These are phyloP conservation scores for Furcifer pardalis DNA, from an alignment of 2,797 vertebrate species.

Conservation along the genomic window DNA sequence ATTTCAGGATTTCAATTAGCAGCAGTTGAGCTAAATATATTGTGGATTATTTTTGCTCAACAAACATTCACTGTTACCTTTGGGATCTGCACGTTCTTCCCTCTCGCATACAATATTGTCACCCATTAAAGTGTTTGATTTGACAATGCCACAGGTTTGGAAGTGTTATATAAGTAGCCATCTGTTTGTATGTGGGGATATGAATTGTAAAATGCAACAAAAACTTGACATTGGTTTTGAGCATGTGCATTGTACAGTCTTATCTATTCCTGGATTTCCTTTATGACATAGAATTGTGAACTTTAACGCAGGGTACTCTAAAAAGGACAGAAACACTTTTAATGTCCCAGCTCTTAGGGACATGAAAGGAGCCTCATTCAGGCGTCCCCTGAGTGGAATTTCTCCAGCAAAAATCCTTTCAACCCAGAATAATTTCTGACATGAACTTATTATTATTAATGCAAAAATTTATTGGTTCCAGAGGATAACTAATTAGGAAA, in stretches of 20 bases:
- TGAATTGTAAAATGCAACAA: too few species aligned
- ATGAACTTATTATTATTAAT: too few species aligned
- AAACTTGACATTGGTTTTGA: too few species aligned
- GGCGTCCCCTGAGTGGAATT: too few species aligned
- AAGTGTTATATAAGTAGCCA: neutral
- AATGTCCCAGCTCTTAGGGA: too few species aligned
- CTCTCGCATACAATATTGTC: neutral
- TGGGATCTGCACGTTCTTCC: neutral
- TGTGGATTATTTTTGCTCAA: neutral
- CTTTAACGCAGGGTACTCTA: too few species aligned
- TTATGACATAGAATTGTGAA: too few species aligned
- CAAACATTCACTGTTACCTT: neutral
- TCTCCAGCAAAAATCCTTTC: too few species aligned
- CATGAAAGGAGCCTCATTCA: too few species aligned
- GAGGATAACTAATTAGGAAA: neutral
- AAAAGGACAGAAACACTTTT: neutral
- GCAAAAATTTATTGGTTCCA: neutral
- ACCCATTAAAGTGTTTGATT: slow-evolving; percentile 8
- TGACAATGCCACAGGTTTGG: neutral
- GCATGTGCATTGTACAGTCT: too few species aligned
- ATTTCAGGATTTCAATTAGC: neutral
- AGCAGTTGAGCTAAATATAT: neutral
- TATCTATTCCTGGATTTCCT: too few species aligned
- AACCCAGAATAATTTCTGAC: too few species aligned
- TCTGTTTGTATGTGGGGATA: neutral